phyloP scores from a whole-genome alignment of 1,140 invertebrate species.

The Triops longicaudatus region DNA sequence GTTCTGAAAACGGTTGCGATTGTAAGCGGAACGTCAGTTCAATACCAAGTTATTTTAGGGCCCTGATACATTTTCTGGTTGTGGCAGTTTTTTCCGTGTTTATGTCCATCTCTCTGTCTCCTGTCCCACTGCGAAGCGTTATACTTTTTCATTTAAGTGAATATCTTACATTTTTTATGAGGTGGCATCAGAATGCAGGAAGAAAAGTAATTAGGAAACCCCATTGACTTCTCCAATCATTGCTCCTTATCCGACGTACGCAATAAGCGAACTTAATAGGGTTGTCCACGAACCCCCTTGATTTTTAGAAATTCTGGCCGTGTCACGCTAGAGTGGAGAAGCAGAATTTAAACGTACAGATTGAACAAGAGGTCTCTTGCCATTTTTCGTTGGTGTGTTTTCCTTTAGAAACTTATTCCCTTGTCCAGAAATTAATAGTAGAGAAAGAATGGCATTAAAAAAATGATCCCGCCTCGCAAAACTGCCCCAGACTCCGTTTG shows the following conservation, averaged over 20 bases:
- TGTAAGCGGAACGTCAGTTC: neutral
- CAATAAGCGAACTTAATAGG: slow-evolving; percentile 2
- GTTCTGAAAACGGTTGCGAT: neutral
- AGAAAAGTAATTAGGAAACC: neutral
- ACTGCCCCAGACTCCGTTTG: neutral
- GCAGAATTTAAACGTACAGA: neutral
- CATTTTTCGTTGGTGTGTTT: neutral
- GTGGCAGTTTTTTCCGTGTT: neutral
- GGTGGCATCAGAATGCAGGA: neutral
- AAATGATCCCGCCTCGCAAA: neutral
- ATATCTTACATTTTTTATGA: neutral
- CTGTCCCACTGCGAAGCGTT: neutral
- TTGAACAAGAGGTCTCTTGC: neutral
- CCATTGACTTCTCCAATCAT: neutral
- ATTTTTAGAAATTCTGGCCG: neutral
- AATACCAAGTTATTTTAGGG: neutral
- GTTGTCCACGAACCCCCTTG: neutral
- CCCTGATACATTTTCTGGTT: slow-evolving; percentile 1
- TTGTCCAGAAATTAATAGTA: neutral
- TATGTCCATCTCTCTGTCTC: slow-evolving; percentile 11
- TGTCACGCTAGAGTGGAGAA: neutral
- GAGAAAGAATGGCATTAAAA: neutral
- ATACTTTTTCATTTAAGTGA: neutral
- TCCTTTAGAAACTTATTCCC: neutral
- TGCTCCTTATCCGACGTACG: neutral